Conservation (phyloP, 2,113 vertebrate genomes). For the Cochlearius cochlearius region DNA sequence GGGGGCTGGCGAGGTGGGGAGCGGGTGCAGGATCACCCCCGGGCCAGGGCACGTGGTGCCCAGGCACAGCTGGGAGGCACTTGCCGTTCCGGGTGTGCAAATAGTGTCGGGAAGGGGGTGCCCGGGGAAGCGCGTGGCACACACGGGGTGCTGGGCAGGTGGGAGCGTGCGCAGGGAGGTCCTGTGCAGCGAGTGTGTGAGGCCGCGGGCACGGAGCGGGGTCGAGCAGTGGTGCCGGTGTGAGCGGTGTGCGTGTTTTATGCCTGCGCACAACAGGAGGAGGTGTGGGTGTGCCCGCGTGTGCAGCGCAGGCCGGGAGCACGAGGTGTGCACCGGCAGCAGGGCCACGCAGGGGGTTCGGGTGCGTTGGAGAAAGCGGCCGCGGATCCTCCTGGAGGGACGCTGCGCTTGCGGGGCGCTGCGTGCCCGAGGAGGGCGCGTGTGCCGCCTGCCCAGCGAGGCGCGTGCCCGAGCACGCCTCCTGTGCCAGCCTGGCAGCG, state of each 20-base stretch:
- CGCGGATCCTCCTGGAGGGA: accelerated
- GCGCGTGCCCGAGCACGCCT: neutral
- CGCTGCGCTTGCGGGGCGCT: accelerated
- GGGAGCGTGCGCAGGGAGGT: too few relatives aligned
- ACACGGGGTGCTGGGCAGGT: too few relatives aligned
- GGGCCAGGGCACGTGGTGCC: neutral
- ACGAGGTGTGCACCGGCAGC: accelerated
- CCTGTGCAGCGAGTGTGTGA: neutral
- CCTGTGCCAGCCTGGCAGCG: neutral
- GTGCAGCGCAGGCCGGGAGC: accelerated
- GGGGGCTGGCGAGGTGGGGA: neutral
- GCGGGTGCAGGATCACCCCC: accelerated
- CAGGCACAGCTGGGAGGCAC: neutral
- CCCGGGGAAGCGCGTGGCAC: neutral
- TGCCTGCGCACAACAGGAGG: neutral
- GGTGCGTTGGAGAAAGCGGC: accelerated
- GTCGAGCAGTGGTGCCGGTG: accelerated
- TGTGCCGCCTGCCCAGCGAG: neutral
- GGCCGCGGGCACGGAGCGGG: neutral
- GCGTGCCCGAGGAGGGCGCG: neutral
- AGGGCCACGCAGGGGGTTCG: accelerated
- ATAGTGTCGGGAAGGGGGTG: neutral
- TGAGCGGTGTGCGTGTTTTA: neutral
- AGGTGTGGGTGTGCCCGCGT: accelerated
- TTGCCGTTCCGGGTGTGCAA: neutral